A percentile compares a stretch with the other conserved stretches of the same genome.
phyloP scores from a whole-genome alignment of 1,140 invertebrate species.

The Halictus rubicundus region DNA sequence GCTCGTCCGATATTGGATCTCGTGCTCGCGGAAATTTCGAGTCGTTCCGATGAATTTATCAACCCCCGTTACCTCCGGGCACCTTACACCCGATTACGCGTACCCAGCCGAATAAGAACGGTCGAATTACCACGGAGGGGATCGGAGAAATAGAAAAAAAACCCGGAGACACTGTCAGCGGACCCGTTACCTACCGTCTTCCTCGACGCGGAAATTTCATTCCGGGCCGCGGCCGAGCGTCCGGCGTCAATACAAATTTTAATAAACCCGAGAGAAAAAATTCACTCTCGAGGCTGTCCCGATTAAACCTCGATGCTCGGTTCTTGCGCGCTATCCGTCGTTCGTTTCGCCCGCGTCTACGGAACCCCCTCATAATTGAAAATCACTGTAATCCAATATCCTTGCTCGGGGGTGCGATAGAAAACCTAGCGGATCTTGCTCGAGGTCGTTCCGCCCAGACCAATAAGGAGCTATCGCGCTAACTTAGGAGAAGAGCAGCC shows the following conservation, averaged over 20 bases:
- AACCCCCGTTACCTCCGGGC: conserved; percentile 8
- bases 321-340: conserved; percentile 45
- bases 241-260: conserved; percentile 28
- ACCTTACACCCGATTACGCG: not conserved
- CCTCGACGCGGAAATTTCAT: conserved; percentile 35
- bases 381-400: conserved; percentile 70
- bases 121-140: not conserved
- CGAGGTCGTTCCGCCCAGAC: conserved; percentile 56
- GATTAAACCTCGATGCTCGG: conserved; percentile 28
- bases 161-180: not conserved
- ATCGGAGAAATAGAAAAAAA: not conserved
- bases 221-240: not conserved
- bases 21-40: not conserved
- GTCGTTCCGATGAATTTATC: conserved; percentile 20
- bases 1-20: conserved; percentile 38
- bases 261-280: conserved; percentile 38
- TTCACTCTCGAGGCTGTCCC: not conserved
- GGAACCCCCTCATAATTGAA: conserved; percentile 65
- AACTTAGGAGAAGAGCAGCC: conserved; percentile 30
- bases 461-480: conserved; percentile 67
- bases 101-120: not conserved
- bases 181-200: not conserved
- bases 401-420: conserved; percentile 46
- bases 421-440: conserved; percentile 52
- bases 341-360: too few relatives aligned